Conservation (phyloP, 2,113 vertebrate genomes). For the Podarcis muralis region DNA sequence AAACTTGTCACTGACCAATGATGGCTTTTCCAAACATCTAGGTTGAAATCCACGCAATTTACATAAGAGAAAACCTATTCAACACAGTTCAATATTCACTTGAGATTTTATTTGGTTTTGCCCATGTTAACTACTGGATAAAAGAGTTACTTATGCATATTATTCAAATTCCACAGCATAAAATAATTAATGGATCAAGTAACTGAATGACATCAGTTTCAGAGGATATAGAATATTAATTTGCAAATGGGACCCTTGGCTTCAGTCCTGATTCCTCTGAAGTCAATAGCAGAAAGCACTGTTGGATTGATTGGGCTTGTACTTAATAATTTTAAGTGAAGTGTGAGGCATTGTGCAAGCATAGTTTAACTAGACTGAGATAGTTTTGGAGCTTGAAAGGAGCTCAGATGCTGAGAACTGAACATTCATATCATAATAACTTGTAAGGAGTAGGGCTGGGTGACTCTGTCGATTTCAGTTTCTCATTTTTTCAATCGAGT, state of each 20-base stretch:
- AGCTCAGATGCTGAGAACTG: not conserved
- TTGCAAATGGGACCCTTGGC: constrained; percentile 7
- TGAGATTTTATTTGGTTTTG: not conserved
- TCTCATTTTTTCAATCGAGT: no score
- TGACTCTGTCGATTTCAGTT: no score
- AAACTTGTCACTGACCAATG: not conserved
- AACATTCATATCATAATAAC: not conserved
- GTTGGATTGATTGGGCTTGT: not conserved
- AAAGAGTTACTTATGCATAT: not conserved
- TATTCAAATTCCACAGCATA: not conserved
- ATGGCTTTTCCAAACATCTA: not conserved
- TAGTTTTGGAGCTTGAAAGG: not conserved
- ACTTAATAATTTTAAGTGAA: not conserved
- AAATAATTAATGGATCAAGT: not conserved
- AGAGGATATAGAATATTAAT: not conserved
- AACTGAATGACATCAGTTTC: not conserved
- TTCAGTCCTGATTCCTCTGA: not conserved
- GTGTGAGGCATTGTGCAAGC: not conserved
- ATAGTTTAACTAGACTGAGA: not conserved
- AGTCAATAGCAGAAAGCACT: not conserved
- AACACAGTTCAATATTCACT: not conserved
- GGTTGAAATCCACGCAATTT: not conserved
- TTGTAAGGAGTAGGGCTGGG: not conserved
- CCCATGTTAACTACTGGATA: not conserved
- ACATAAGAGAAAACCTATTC: not conserved